Base-by-base conservation (phyloP, 2,888 invertebrate genomes). In the Iselma pallidipennis region DNA sequence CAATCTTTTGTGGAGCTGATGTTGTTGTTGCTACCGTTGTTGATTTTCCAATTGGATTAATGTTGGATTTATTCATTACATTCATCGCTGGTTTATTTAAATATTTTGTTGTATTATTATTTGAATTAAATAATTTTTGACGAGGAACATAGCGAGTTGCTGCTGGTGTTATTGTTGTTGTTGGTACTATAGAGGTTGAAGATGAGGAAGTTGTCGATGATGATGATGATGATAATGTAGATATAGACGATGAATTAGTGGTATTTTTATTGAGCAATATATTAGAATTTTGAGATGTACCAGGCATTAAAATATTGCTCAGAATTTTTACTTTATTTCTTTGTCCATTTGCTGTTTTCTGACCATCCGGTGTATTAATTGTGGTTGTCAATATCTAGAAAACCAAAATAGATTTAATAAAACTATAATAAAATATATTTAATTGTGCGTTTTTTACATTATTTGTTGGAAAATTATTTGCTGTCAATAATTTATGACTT, bases 281-380 rank as follows among this genome's bases (percentile, higher is more conserved):
- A 69, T 72, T 73, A 4, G 73, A 62, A 45, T 72, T 67, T 61
- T 76, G 72, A 16, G 77, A 70, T 16, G 71, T 62, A 54, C 76
- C 73, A 7, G 76, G 72, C 66, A 79, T 72, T 4, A 80, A 68
- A 28, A 81, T 75, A 64, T 82, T 82, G 57, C 80, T 77, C 23
- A 82, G 61, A 53, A 82, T 78, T 70, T 82, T 82, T n/a, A 82
- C 69, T 73, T 82, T 81, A 63, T 71, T 78, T 61, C 79, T 73
- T 68, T 81, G 81, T 7, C 81, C 81, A 62, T 81, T 81, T 4
- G 74, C 73, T 4, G 80, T 74, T 69, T 76, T 76, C 53, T 69
- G 61, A 9, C 65, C 67, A 16, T 63, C 66, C 33, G 63, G 61
- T 28, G 68, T 49, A 45, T 57, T 70, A 12, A 63, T 54, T 37